Percentiles rank a stretch among this genome's conserved stretches.
These are phyloP conservation scores for Trachemys scripta DNA, from an alignment of 2,113 vertebrate species.

Conservation along the genomic window DNA sequence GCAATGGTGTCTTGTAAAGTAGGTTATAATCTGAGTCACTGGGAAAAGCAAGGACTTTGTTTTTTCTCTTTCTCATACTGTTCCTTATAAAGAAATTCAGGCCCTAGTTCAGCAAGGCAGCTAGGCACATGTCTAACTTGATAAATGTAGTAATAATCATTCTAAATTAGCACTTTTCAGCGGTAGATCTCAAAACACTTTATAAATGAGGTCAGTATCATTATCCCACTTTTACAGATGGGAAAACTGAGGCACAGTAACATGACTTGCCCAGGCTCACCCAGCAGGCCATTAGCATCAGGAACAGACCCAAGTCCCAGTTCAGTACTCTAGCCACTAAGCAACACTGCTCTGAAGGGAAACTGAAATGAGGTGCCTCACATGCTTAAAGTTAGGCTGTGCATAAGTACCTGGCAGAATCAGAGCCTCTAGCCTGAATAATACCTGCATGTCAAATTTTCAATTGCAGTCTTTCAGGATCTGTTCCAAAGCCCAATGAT, in stretches of 20 bases:
- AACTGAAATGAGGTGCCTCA: not conserved
- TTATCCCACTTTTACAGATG: not conserved
- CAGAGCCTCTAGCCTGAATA: not conserved
- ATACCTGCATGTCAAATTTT: not conserved
- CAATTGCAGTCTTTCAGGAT: not conserved
- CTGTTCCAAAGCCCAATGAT: not conserved
- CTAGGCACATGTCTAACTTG: not conserved
- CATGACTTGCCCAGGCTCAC: not conserved
- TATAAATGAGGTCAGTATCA: accelerated
- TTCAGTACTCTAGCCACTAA: not conserved
- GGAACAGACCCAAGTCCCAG: not conserved
- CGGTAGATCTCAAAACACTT: not conserved
- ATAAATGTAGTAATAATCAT: not conserved
- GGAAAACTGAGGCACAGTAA: not conserved
- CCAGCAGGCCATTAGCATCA: not conserved
- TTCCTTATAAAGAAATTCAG: not conserved
- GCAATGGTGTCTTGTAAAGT: not conserved
- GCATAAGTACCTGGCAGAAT: not conserved
- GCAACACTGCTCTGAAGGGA: not conserved
- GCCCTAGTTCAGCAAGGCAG: not conserved
- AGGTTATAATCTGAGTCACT: not conserved
- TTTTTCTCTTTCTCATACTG: not conserved
- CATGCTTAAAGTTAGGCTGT: not conserved
- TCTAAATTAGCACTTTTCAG: not conserved
- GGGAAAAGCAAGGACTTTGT: not conserved